Base-by-base conservation (phyloP, 2,113 vertebrate species). In the Pseudopipra pipra region DNA sequence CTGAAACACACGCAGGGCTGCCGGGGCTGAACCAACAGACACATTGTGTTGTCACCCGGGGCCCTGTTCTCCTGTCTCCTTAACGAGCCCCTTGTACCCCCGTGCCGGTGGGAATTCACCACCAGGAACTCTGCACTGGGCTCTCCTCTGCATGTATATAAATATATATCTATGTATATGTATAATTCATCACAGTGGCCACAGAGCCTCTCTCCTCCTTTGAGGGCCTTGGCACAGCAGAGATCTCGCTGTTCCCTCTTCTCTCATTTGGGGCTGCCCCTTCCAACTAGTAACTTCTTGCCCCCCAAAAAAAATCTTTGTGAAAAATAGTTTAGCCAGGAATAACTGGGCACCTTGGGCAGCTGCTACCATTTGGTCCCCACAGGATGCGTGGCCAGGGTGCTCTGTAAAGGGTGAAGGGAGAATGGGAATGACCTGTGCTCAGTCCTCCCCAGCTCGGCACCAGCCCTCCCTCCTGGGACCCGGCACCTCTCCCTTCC, bases 361-460 rank as follows among this genome's bases (percentile, higher is more conserved):
- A 16, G 58, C n/a, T 14, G 74, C 47, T 27, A 44, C 7, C 19
- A 0, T 13, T 65, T 4, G 3, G 43, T 54, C 11, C 49, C 44
- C 16, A 2, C 24, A 0, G 76, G 9, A 18, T 1, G 0, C 0
- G 14, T 17, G 56, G 25, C 7, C 58, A 30, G 3, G 7, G 43
- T 4, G 37, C 33, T 37, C 58, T 0, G 0, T 7, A 20, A 13
- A 24, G 52, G 58, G 54, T 7, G 39, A 2, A 1, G 5, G 2
- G 16, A 39, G 14, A 24, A 11, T 8, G 33, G 37, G 51, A 18
- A 6, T 0, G 16, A 46, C 61, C 47, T 2, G 12, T 6, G 5
- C 51, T 31, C 0, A 0, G 5, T 16, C 47, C 65, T 14, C 5
- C n/a, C 19, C 1, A 0, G n/a, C 66, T 0, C 5, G 17, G 44